A percentile compares a stretch with the other conserved stretches of the same genome.
Conservation (phyloP, 2,113 vertebrate genomes). For the Glaucidium brasilianum region DNA sequence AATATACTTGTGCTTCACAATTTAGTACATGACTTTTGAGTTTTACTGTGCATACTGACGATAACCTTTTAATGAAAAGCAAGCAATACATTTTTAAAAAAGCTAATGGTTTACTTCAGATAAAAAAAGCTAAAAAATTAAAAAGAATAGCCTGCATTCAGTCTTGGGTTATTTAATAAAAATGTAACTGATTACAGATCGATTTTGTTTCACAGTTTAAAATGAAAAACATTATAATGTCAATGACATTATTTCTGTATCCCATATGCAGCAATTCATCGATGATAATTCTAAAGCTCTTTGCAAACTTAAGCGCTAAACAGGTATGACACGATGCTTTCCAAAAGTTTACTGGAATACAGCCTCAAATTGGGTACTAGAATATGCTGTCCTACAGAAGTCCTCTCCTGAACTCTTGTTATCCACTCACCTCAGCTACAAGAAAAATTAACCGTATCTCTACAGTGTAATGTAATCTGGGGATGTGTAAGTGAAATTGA, state of each 20-base stretch:
- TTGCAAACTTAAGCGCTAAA: neutral
- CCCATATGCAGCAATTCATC: neutral
- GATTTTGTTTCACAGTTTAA: neutral
- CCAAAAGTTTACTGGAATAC: neutral
- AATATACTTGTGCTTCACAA: neutral
- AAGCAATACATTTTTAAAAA: neutral
- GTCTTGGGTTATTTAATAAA: neutral
- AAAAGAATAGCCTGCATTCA: neutral
- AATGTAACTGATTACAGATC: neutral
- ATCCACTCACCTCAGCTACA: neutral
- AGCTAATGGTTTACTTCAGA: neutral
- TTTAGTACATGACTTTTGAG: neutral
- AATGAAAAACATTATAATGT: neutral
- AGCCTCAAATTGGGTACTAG: neutral
- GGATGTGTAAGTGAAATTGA: neutral
- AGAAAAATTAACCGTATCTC: neutral
- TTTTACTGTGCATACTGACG: neutral
- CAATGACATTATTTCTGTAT: neutral
- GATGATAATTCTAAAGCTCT: neutral
- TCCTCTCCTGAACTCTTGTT: neutral
- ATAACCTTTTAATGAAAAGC: neutral
- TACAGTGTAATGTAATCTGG: neutral
- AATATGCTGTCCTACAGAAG: neutral
- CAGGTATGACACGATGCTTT: neutral
- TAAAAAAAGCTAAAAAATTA: neutral